Base-by-base conservation (phyloP, 2,888 invertebrate genomes). In the Mesorhabditis sp. region DNA sequence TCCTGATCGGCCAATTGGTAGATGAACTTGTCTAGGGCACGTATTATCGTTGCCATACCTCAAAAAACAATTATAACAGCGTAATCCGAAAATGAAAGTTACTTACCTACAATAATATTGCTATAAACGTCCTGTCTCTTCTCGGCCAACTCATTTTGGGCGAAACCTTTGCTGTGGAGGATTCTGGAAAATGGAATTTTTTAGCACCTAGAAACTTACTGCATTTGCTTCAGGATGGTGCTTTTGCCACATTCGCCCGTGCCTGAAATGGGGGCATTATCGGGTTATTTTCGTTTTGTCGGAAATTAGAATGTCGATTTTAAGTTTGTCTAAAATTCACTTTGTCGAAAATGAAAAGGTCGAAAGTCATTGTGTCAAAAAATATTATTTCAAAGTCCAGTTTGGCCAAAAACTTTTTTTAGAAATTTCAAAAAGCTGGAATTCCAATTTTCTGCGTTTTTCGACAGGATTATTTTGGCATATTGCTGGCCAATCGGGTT, bases 221-320 rank as follows among this genome's bases (percentile, higher is more conserved):
- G 74, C 67, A 79, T 79, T 62, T 79, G 79, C 62, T 79, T 79
- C 45, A 79, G 67, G 66, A 79, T 74, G 4, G 79, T 79, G 45
- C 74, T 74, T 68, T 79, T 79, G 6, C 79, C 79, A 66, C 79
- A 77, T 66, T 77, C 77, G 42, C 79, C 79, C 13, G 77, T 74
- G 43, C 79, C 79, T 74, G 61, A 62, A 73, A 73, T 28, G 28
- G 28, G 28, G 28, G 28, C 28, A 1, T 28, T 28, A 28, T 28
- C 28, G 28, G 28, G 28, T 28, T 28, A 28, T 28, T 28, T 28
- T 28, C 2, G 28, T 28, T 28, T 2, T 28, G 2, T 2, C 28
- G 28, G 2, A 28, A 28, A 28, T 28, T 28, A 28, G 28, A 6
- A 13, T 4, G 5, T 65, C 3, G 28, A 5, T 5, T 4, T 15